Evolutionary conservation across 2,888 invertebrate genomes (phyloP).

Genomic region (Hemistola chrysoprasaria): DNA sequence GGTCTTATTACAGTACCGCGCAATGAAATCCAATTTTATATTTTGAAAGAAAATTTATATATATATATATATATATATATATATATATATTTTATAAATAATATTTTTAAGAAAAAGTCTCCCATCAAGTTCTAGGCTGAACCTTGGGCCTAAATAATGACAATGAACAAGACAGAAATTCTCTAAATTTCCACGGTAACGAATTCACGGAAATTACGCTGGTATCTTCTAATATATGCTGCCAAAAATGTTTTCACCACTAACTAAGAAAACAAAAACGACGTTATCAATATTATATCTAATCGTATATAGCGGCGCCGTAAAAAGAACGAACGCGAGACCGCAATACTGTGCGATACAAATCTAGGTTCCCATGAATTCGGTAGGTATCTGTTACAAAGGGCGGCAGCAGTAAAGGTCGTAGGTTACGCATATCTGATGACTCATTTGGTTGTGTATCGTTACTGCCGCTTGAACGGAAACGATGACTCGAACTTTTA

Average conservation of each 20-base stretch:
- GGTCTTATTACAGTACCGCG: too few species aligned
- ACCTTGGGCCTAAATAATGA: too few species aligned
- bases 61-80: too few species aligned
- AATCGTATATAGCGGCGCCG: slow-evolving; percentile 33
- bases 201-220: too few species aligned
- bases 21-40: too few species aligned
- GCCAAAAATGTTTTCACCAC: slow-evolving; percentile 8
- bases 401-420: slow-evolving; percentile 32
- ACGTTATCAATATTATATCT: slow-evolving; percentile 31
- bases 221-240: background rate
- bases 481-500: slow-evolving; percentile 5
- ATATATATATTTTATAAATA: too few species aligned
- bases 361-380: slow-evolving; percentile 44
- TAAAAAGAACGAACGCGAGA: slow-evolving; percentile 33
- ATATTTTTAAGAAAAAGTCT: too few species aligned
- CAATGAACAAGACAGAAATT: too few species aligned
- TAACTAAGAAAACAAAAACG: slow-evolving; percentile 3
- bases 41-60: too few species aligned
- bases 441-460: slow-evolving; percentile 32
- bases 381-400: slow-evolving; percentile 29
- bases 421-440: slow-evolving; percentile 32
- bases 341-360: slow-evolving; percentile 46
- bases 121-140: too few species aligned
- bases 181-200: too few species aligned
- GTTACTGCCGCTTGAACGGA: slow-evolving; percentile 4